Base-by-base conservation (phyloP, 2,888 invertebrate genomes). In the Cheilosia impressa region DNA sequence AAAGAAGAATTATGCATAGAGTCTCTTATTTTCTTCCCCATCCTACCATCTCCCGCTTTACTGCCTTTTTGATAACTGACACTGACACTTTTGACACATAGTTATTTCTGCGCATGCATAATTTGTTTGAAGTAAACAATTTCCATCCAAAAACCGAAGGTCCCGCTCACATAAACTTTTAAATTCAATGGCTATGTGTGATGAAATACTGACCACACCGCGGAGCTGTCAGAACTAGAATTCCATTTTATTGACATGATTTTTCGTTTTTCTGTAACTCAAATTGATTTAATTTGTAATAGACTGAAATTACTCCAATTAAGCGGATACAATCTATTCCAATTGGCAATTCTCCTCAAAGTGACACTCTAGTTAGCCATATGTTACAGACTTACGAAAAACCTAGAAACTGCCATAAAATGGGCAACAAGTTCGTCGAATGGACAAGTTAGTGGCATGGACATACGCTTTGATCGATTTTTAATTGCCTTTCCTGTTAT, bases 401-500 rank as follows among this genome's bases (percentile, higher is more conserved):
- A 72, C 45, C 65, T 71, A 50, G 38, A 72, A 68, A 72, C 55
- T 83, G 45, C 62, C 83, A 78, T 78, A 68, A 78, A 78, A 84
- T 43, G 43, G 15, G 27, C 65, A 79, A 71, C 83, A 75, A 75
- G 63, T 78, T 75, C 69, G 75, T 27, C 79, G 34, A 69, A 75
- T 75, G 73, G 83, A 79, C 83, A 84, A 71, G 69, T 65, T 75
- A 75, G 69, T 84, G 79, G 75, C 83, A 84, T 58, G 60, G 58
- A 84, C 83, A 84, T 79, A 84, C 83, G 75, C 75, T 79, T 84
- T 75, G 83, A 84, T 84, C 78, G 83, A 75, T 84, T 75, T 84
- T 84, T 84, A 84, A 84, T 84, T 84, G 83, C 83, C 83, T 84
- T 84, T 79, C 83, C 83, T 84, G 83, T 79, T 79, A 65, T 84